A percentile compares a stretch with the other conserved stretches of the same genome.
Evolutionary conservation across 2,797 vertebrate genomes (phyloP).

Genomic region (Melanogrammus aeglefinus): DNA sequence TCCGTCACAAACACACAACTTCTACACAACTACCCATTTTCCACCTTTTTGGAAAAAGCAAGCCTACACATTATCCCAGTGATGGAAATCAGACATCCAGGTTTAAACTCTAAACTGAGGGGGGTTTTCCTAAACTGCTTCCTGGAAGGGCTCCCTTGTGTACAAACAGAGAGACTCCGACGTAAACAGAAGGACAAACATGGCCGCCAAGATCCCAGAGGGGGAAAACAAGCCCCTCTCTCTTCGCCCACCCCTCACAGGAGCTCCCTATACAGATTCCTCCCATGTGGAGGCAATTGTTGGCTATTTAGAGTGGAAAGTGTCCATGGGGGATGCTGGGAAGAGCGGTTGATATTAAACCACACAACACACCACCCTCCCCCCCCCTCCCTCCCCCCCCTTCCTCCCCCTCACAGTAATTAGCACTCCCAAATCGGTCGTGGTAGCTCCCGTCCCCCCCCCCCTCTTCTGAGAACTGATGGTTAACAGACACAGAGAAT

Average conservation of each 20-base stretch:
- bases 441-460: constrained; percentile 17
- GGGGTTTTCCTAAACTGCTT: too few species aligned
- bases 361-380: constrained; percentile 25
- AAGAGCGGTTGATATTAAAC: constrained; percentile 54
- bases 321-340: constrained; percentile 57
- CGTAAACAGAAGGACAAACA: too few species aligned
- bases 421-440: constrained; percentile 40
- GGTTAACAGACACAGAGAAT: constrained; percentile 52
- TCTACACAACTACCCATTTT: too few species aligned
- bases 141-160: too few species aligned
- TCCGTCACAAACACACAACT: too few species aligned
- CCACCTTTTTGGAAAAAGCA: too few species aligned
- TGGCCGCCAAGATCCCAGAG: too few species aligned
- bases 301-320: constrained; percentile 68
- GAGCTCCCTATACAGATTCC: not conserved
- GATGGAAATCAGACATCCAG: too few species aligned
- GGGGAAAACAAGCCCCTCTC: constrained; percentile 23
- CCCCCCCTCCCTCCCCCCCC: constrained; percentile 21
- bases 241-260: constrained; percentile 6
- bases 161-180: too few species aligned
- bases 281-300: constrained; percentile 66
- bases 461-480: constrained; percentile 39
- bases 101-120: too few species aligned
- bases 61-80: too few species aligned
- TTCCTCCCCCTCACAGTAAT: constrained; percentile 42